Base-by-base conservation (phyloP, 2,888 invertebrate species). In the Nineta flava region DNA sequence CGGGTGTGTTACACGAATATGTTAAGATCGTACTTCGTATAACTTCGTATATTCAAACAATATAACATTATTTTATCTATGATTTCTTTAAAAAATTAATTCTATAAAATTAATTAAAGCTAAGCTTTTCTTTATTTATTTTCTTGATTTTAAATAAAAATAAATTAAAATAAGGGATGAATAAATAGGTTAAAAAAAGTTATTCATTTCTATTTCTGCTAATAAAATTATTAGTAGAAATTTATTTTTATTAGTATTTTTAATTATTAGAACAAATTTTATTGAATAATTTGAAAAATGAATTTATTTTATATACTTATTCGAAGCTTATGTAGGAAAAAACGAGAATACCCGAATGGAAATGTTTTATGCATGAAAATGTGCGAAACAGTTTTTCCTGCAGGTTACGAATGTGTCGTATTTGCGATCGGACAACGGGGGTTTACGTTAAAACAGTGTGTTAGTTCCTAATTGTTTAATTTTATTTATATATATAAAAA, bases 381-480 rank as follows among this genome's bases (percentile, higher is more conserved):
- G 44, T 44, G 19, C 19, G 19, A 44, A 44, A 17, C 26, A 13
- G 21, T 21, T 48, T 48, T 45, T 49, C 19, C 49, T 45, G 49
- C 49, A 49, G 49, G 49, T 49, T 49, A 49, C 49, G 45, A 49
- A 35, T 49, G 26, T 44, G 13, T 31, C 10, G 32, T 49, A 32
- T 49, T 32, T 34, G 43, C 44, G 26, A 45, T 34, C 32, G 49
- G 49, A 16, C 15, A 43, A 31, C 43, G 32, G 49, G 44, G 49
- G 44, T 44, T 32, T 21, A 49, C 32, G 44, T 42, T 43, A 43
- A 31, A 32, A 43, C 17, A 32, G 43, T 19, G 49, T 34, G 15
- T 43, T 43, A 43, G 17, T 16, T 17, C 17, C 19, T 16, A 43
- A 26, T 26, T 26, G 26, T 26, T 26, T 26, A 26, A 26, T 26